Evolutionary conservation across 2,113 vertebrate genomes (phyloP), one percentile per base, ranked within the genome.

Genomic region (Apaloderma vittatum): DNA sequence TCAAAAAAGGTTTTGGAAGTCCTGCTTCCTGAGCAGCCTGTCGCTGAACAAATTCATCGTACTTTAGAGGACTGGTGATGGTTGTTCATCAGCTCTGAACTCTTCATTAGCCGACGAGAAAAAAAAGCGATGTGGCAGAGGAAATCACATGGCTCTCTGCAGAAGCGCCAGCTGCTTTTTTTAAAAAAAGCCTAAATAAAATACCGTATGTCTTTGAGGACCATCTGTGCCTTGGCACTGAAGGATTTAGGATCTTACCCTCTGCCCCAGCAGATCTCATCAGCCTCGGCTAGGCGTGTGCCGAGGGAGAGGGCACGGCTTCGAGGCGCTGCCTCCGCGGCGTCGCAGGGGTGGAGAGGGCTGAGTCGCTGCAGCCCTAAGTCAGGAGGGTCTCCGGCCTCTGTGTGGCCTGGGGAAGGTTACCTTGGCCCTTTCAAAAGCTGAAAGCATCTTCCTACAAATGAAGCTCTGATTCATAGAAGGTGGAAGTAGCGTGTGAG

Each of bases 241-340:
- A 1, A 46, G 77, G 87, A 17, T 93, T 80, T 88, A 66, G 63
- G 72, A 49, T 65, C 65, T 84, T 62, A 8, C 27, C 36, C 46
- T 74, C 58, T 57, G 27, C 83, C 59, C 32, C 30, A 12, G 2
- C 22, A 80, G 55, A 46, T 70, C 63, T 79, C 71, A 20, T 26
- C 32, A 8, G 3, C 0, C 0, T 45, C 93, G 57, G 19, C 20
- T 13, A 15, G 74, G 34, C 0, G 1, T 0, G 1, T 26, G 16
- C 8, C 32, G 32, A 52, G 74, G 58, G 45, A 51, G 12, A n/a
- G 45, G 46, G 15, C 2, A 0, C 22, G 72, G 36, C 40, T 77
- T 40, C 27, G 68, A 70, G 85, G 9, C 66, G 21, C 58, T 34
- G 1, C 21, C 22, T 52, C 9, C 37, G 10, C 43, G 2, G 2